Evolutionary conservation across 2,888 invertebrate species (phyloP).

Genomic region (Diaperis boleti): DNA sequence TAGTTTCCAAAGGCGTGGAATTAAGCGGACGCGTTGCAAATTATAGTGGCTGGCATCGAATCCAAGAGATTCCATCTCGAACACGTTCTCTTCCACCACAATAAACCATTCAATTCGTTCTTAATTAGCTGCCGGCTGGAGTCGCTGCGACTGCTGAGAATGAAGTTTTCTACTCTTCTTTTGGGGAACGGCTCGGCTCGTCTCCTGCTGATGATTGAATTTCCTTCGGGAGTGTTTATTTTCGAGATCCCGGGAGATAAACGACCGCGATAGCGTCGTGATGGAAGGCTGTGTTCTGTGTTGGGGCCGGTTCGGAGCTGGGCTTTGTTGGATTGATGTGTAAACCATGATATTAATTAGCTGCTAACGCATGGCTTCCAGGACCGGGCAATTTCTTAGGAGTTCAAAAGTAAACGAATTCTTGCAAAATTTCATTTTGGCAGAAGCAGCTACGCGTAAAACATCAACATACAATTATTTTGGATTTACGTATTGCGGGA

Average conservation of each 20-base stretch:
- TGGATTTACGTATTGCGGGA: too few relatives aligned
- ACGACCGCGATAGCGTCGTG: constrained; percentile 25
- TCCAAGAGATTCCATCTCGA: constrained; percentile 60
- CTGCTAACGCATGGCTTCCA: too few relatives aligned
- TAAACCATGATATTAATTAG: too few relatives aligned
- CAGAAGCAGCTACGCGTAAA: too few relatives aligned
- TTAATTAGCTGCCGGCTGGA: constrained; percentile 56
- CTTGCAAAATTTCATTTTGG: too few relatives aligned
- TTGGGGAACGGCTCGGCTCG: constrained; percentile 34
- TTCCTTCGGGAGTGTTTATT: constrained; percentile 46
- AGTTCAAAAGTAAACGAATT: too few relatives aligned
- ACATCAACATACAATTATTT: too few relatives aligned
- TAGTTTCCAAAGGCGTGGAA: constrained; percentile 59
- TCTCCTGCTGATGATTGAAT: constrained; percentile 43
- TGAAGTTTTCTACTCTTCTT: constrained; percentile 31
- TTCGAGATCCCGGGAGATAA: constrained; percentile 39
- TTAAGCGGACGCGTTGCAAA: constrained; percentile 59
- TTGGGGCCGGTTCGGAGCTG: too few relatives aligned
- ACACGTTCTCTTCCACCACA: constrained; percentile 59
- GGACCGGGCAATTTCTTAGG: too few relatives aligned
- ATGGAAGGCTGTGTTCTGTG: constrained; percentile 16
- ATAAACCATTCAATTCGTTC: constrained; percentile 59
- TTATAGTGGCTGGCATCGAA: constrained; percentile 57
- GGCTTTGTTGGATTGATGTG: too few relatives aligned
- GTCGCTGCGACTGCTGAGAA: constrained; percentile 7